phyloP scores from a whole-genome alignment of 2,888 invertebrate species.

The Acrobasis repandana region DNA sequence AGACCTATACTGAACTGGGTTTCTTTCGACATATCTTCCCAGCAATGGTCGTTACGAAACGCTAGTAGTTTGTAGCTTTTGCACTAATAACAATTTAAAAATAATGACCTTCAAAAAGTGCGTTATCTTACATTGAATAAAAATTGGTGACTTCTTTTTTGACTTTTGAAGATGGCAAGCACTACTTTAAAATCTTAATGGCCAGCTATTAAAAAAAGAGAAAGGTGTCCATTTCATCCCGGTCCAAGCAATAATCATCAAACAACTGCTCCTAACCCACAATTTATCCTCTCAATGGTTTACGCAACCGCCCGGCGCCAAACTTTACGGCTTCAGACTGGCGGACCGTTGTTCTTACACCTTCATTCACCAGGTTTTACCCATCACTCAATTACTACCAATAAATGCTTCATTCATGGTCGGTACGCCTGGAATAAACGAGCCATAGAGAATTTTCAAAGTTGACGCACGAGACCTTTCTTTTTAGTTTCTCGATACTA shows the following conservation, averaged over 20 bases:
- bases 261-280: neutral
- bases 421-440: neutral
- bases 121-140: too few relatives aligned
- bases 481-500: neutral
- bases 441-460: neutral
- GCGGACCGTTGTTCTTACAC: constrained; percentile 9
- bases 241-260: constrained; percentile 7
- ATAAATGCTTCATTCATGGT: constrained; percentile 22
- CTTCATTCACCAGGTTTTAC: constrained; percentile 8
- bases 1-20: too few relatives aligned
- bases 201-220: neutral
- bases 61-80: too few relatives aligned
- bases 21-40: too few relatives aligned
- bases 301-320: constrained; percentile 11
- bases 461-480: neutral
- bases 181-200: neutral
- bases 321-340: constrained; percentile 7
- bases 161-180: neutral
- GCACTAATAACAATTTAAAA: too few relatives aligned
- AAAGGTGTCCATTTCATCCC: constrained; percentile 2
- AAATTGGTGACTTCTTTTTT: too few relatives aligned
- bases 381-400: constrained; percentile 12
- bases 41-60: too few relatives aligned
- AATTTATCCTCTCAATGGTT: constrained; percentile 5
- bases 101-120: too few relatives aligned